Conservation (phyloP, 2,113 vertebrate genomes). For the Phalacrocorax carbo region DNA sequence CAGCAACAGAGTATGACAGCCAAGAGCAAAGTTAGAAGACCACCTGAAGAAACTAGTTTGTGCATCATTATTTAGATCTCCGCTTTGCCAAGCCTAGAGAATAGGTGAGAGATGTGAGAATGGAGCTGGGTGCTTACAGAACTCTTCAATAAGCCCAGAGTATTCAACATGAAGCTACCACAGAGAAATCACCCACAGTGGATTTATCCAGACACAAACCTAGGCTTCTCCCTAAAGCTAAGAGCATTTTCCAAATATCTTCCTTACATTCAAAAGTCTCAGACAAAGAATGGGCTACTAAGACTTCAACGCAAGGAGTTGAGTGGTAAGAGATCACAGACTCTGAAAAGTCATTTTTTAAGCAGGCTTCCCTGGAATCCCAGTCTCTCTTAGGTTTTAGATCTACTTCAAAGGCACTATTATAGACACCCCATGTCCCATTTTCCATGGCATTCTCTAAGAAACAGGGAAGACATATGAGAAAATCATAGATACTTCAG, state of each 20-base stretch:
- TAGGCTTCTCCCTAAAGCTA: background rate
- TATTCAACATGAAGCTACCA: background rate
- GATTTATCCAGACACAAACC: background rate
- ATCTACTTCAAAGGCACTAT: background rate
- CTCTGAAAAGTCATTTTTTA: background rate
- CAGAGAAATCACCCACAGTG: background rate
- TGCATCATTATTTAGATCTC: background rate
- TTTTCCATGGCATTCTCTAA: background rate
- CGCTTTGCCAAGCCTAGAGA: background rate
- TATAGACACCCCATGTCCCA: background rate
- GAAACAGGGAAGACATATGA: background rate
- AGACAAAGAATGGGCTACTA: background rate
- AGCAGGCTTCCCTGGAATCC: background rate
- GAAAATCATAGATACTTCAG: background rate
- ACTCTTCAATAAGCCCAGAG: background rate
- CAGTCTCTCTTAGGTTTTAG: background rate
- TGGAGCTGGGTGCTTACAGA: background rate
- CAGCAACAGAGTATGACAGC: accelerated
- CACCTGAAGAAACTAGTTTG: background rate
- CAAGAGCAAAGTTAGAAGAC: background rate
- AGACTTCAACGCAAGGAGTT: background rate
- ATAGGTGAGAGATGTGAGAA: background rate
- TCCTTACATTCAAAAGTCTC: background rate
- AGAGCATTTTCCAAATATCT: background rate
- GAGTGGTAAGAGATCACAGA: background rate